Evolutionary conservation across 1,140 invertebrate genomes (phyloP).

Genomic region (Drosophila cardini): DNA sequence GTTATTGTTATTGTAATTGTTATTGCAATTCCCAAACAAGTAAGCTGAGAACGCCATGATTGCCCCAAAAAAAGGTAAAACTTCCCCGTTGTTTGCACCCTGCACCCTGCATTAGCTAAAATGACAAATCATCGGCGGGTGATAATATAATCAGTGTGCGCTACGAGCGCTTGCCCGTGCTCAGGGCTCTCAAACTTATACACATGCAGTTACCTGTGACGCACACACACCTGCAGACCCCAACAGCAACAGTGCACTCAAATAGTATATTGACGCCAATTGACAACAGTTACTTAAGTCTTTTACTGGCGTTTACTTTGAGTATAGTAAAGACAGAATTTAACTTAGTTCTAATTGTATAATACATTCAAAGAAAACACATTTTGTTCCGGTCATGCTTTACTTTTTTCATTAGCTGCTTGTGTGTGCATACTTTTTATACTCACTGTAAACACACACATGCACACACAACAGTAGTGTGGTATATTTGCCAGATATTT

Average conservation of each 20-base stretch:
- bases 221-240: slow-evolving; percentile 3
- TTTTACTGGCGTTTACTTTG: too few relatives aligned
- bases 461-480: slow-evolving; percentile 8
- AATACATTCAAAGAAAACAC: too few relatives aligned
- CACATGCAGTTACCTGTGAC: background rate
- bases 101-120: slow-evolving; percentile 7
- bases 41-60: background rate
- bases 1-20: too few relatives aligned
- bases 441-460: background rate
- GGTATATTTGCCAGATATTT: slow-evolving; percentile 31
- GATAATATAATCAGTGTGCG: slow-evolving; percentile 29
- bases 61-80: slow-evolving; percentile 14
- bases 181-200: background rate
- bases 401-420: too few relatives aligned
- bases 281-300: too few relatives aligned
- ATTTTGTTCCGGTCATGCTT: too few relatives aligned
- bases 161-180: background rate
- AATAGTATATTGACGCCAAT: too few relatives aligned
- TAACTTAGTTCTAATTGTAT: too few relatives aligned
- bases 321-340: too few relatives aligned
- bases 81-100: slow-evolving; percentile 19
- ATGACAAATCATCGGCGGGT: slow-evolving; percentile 18
- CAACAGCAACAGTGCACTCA: too few relatives aligned
- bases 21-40: background rate
- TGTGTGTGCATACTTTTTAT: too few relatives aligned